Base-by-base conservation (phyloP, 2,888 invertebrate genomes). In the Drosophila anomelani region DNA sequence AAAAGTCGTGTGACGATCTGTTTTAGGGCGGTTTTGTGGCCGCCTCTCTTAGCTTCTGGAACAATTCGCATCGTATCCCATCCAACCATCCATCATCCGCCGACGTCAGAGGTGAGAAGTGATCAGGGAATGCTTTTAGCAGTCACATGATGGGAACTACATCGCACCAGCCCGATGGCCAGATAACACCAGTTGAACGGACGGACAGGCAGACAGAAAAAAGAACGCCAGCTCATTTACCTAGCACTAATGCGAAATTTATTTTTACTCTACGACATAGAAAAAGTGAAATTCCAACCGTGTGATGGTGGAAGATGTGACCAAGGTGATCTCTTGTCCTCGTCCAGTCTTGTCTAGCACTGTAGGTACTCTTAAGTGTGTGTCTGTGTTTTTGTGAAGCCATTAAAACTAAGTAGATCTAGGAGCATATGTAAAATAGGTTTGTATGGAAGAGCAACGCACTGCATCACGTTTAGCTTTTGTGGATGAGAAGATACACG, bases 341-440 rank as follows among this genome's bases (percentile, higher is more conserved):
- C 76, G 67, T 88, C 73, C 84, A 85, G 88, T 85, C 85, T 85
- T 88, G 69, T 83, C 83, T 80, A 80, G 76, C 78, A 78, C 84
- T 75, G 68, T 75, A 63, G 72, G 76, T 85, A 80, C 77, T 43
- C 51, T 73, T 69, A 71, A 55, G 47, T 44, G 51, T 74, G 58
- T 49, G 44, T 39, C 36, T 44, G 51, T 74, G 58, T 49, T 44
- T 38, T 3, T 64, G 58, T 58, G 32, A 46, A 53, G 64, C 51
- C 64, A 43, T 66, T 66, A 63, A 66, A 51, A 66, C 64, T 66
- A 66, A 63, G 64, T 66, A 66, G 43, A 63, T 63, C 63, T 66
- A 66, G 29, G 20, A 5, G 38, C 41, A 67, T 67, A 67, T 54
- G 38, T 47, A 68, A 54, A 36, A 29, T 49, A 53, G 56, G 34